These are phyloP conservation scores for Napeogenes inachia DNA, from an alignment of 2,888 invertebrate species.

Conservation along the genomic window DNA sequence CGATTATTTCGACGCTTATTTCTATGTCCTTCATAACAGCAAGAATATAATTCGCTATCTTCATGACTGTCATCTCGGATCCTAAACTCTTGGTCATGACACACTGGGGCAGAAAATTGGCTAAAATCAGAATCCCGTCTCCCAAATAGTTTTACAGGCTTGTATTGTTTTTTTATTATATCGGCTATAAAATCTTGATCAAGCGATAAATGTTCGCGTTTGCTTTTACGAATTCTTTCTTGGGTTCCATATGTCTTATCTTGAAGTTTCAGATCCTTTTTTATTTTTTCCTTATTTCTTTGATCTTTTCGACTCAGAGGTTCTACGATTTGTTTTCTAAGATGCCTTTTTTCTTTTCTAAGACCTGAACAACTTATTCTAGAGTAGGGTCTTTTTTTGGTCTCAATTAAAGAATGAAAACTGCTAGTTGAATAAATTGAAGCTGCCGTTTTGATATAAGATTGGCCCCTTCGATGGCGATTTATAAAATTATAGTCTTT, in stretches of 20 bases:
- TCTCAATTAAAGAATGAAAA: conserved; percentile 43
- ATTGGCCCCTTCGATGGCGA: conserved; percentile 23
- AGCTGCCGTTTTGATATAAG: conserved; percentile 28
- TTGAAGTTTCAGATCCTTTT: conserved; percentile 30
- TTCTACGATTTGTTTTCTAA: conserved; percentile 31
- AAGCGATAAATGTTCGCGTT: conserved; percentile 35
- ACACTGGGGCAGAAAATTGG: conserved; percentile 63
- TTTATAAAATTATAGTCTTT: conserved; percentile 14
- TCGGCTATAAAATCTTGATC: conserved; percentile 62
- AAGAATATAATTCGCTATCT: conserved; percentile 52
- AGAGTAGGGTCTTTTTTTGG: conserved; percentile 28
- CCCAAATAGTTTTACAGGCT: conserved; percentile 56
- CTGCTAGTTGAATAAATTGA: conserved; percentile 45
- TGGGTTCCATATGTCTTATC: conserved; percentile 29
- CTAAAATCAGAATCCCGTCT: conserved; percentile 53
- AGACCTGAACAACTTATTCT: conserved; percentile 29
- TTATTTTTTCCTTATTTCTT: conserved; percentile 34
- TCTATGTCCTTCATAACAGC: conserved; percentile 42
- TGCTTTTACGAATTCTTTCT: conserved; percentile 24
- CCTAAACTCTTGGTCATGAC: conserved; percentile 56
- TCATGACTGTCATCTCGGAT: conserved; percentile 42
- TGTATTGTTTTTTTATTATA: conserved; percentile 62
- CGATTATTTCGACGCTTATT: conserved; percentile 30
- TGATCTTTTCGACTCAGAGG: conserved; percentile 30
- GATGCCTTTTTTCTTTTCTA: conserved; percentile 32